Base-by-base conservation (phyloP, 2,797 vertebrate species). In the Myotis planiceps region DNA sequence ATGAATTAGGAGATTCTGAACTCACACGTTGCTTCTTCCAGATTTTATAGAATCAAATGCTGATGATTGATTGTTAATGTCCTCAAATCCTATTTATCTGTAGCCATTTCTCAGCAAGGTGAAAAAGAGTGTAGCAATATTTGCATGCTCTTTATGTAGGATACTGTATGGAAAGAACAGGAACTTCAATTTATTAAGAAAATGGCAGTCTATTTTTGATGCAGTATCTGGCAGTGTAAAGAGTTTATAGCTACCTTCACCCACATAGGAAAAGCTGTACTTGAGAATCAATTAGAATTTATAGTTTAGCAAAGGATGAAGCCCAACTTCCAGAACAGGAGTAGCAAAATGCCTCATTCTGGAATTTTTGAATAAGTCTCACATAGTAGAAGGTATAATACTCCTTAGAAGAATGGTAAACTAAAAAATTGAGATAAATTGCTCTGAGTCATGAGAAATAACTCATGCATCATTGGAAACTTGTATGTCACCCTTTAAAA, bases 251-350 rank as follows among this genome's bases (percentile, higher is more conserved):
- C 37, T 58, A 65, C 6, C 21, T 87, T 83, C 10, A 42, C 10
- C 16, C 14, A 47, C 15, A n/a, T n/a, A 58, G 27, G 15, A 69
- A 49, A 53, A 45, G 7, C 39, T 84, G 6, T 37, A 18, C 27
- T 92, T 84, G 27, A 90, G 55, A 89, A 83, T 75, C 51, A 90
- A 14, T 42, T 18, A 84, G n/a, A 76, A 39, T 49, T 72, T 13
- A 55, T 19, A 84, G 14, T 89, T 95, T 51, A 87, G 68, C 19
- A 88, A 87, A 92, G 55, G 71, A 60, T 55, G 45, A 81, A 94
- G 18, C n/a, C 21, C 21, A n/a, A 42, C 7, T 42, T 72, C 6
- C 0, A 47, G n/a, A 75, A 71, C 4, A 60, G 63, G 42, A 78
- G n/a, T 45, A 72, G 29, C 7, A 90, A 85, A 90, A 88, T 78